Percentiles rank a stretch among this genome's conserved stretches.
phyloP scores from a whole-genome alignment of 2,888 invertebrate species.

The Keiferia lycopersicella region DNA sequence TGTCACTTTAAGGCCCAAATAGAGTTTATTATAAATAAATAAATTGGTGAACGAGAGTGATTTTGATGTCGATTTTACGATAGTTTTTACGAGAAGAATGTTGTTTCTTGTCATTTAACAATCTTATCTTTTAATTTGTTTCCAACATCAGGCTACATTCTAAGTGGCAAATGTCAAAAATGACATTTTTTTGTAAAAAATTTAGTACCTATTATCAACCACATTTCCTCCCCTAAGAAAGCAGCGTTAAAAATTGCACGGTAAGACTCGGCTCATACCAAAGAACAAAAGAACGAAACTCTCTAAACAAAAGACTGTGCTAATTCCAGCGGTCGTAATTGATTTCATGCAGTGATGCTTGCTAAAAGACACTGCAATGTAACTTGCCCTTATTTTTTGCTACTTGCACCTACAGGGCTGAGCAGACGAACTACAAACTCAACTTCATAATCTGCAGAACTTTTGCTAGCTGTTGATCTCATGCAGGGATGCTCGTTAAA shows the following conservation, averaged over 20 bases:
- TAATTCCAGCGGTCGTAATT: slow-evolving; percentile 32
- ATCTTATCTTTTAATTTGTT: neutral
- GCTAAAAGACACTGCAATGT: slow-evolving; percentile 22
- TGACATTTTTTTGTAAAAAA: neutral
- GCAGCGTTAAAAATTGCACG: neutral
- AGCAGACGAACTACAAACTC: neutral
- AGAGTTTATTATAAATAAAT: slow-evolving; percentile 24
- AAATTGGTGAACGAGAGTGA: slow-evolving; percentile 6
- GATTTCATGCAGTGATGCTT: slow-evolving; percentile 38
- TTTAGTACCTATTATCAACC: neutral
- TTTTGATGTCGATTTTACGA: slow-evolving; percentile 22
- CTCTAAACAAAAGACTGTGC: slow-evolving; percentile 20
- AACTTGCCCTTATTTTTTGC: neutral
- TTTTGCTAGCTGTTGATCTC: too few species aligned
- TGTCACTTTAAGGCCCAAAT: slow-evolving; percentile 21
- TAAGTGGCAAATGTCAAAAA: neutral
- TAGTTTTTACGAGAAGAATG: slow-evolving; percentile 13
- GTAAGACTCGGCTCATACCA: neutral
- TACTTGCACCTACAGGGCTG: slow-evolving; percentile 18
- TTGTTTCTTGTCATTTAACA: slow-evolving; percentile 15
- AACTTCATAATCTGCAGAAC: neutral
- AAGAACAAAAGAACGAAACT: slow-evolving; percentile 11
- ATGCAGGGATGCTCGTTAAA: too few species aligned
- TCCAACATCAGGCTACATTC: too few species aligned
- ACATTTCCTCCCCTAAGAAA: neutral